Evolutionary conservation across 1,140 invertebrate species (phyloP), one percentile per base, ranked within the genome.

Genomic region (Caenorhabditis remanei): DNA sequence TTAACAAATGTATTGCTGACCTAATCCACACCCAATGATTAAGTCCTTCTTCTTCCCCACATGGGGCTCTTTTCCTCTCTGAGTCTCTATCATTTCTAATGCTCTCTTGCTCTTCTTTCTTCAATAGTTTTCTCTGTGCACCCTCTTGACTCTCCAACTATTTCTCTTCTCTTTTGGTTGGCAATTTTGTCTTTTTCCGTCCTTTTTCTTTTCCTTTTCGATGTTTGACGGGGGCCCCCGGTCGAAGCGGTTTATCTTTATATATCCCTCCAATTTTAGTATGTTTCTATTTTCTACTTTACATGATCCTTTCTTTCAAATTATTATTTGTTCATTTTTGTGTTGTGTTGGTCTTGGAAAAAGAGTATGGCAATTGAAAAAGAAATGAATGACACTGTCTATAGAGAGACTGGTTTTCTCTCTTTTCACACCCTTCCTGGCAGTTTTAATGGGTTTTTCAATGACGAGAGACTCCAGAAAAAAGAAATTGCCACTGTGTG

Each of bases 241-340:
- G 61, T 11, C 16, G 56, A n/a, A n/a, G 55, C 19, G 56, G 56
- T 58, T 65, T 65, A 65, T 65, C 67, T 71, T 71, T n/a, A 71
- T 53, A 50, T 53, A 53, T 71, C 67, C 67, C 13, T 7, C 19
- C 16, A 8, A 58, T 40, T 65, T 65, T 65, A 40, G 11, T 65
- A 4, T 65, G 21, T 24, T 32, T 32, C 19, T 32, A 1, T 63
- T 32, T 63, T 40, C 32, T 32, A 2, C 2, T 32, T 32, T 32
- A 32, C 32, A 32, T 32, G 24, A 65, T 2, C 11, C 8, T 8
- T 8, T n/a, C 16, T 58, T 58, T n/a, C n/a, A n/a, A 58, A 40
- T 32, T 65, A 65, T 65, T 65, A 65, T 65, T 71, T 71, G 41
- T 65, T 65, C 63, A 65, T 41, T 65, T 65, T 65, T 41, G 40